Base-by-base conservation (phyloP, 2,113 vertebrate species). In the Colossoma macropomum region DNA sequence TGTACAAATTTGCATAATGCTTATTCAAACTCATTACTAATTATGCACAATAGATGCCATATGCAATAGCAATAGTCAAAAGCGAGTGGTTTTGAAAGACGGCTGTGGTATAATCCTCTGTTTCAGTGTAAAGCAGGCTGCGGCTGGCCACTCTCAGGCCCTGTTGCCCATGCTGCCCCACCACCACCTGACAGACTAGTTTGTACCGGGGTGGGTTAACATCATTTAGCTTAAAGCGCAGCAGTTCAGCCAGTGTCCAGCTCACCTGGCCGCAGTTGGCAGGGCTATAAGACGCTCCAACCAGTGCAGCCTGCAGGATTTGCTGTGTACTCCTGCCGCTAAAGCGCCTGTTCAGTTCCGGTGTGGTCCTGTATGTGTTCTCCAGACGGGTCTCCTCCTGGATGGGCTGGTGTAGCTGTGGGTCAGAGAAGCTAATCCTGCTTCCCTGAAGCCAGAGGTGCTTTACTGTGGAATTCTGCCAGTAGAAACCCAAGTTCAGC, bases 141-240 rank as follows among this genome's bases (percentile, higher is more conserved):
- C 7, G 91, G 75, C 95, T 96, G 79, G 87, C 93, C 75, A 96
- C 90, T 0, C 76, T 16, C 23, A 95, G 75, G 0, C 92, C 90
- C 78, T 96, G 95, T 52, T 91, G 87, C 0, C 82, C 30, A 0
- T 28, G 89, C 19, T 94, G 94, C 4, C 95, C 95, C 63, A 96
- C 89, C 56, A 95, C 91, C 56, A 95, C 91, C 0, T 86, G 91
- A 83, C 95, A 96, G 41, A 96, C 93, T n/a, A 96, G 85, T 83
- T 96, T 96, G 88, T 95, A 96, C 34, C 95, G 91, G 0, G 93
- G 90, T 0, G 93, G 93, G 45, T 85, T 85, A 25, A 93, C 77
- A n/a, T 94, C 94, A 4, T 94, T 95, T 0, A 88, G 80, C 60
- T 38, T 89, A 30, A 27, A 10, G 2, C 70, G 92, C 78, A 95